Evolutionary conservation across 2,888 invertebrate genomes (phyloP), one percentile per base, ranked within the genome.

Genomic region (Leucophora obtusa): DNA sequence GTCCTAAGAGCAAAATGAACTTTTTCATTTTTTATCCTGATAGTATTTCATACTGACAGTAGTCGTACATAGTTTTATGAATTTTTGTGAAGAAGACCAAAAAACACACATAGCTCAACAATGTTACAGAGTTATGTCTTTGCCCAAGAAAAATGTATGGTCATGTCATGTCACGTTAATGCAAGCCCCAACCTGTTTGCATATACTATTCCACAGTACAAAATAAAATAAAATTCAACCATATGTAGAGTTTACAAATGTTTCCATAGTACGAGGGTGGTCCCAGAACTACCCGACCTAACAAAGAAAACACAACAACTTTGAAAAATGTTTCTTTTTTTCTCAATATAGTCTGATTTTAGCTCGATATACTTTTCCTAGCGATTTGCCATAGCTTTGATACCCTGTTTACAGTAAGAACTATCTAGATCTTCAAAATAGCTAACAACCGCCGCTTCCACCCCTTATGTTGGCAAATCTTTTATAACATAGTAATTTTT

Each of bases 91-190:
- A 24, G 11, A 38, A 6, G 28, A 51, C 9, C 11, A 14, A 28
- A 28, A 28, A 28, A 28, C 4, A 6, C 28, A 28, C 28, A 28
- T 7, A 28, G 6, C 33, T 17, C 11, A 65, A 15, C 11, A 51
- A 14, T 24, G 68, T 56, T 56, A n/a, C 14, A 33, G 28, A n/a
- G 56, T 18, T 56, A 18, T 68, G 56, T 56, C 11, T 15, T 9
- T 4, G 54, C 7, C 15, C 24, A 35, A 35, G 15, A n/a, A 58
- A 18, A 43, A 47, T 11, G 54, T 33, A 28, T 21, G 63, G 43
- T 43, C 53, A 53, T 80, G 80, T 80, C 69, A 50, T 73, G 54
- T 65, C 72, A 72, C 21, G 43, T 73, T 43, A 33, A 38, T 68
- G 68, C 56, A 63, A n/a, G 8, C 50, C 7, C 24, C 9, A n/a